A percentile compares a stretch with the other conserved stretches of the same genome.
phyloP scores from a whole-genome alignment of 1,140 invertebrate genomes.

The Drosophila sechellia region DNA sequence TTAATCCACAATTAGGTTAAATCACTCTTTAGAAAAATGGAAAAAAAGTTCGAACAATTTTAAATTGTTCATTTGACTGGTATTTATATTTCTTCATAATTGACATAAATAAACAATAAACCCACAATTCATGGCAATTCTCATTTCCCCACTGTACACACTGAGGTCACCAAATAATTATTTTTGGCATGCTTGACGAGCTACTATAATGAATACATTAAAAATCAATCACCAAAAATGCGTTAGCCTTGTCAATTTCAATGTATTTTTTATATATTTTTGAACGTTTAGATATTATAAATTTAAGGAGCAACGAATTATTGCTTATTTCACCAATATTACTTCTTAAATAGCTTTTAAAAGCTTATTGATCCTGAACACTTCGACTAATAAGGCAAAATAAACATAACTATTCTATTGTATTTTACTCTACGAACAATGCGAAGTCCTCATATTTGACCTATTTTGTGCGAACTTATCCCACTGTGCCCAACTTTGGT shows the following conservation, averaged over 20 bases:
- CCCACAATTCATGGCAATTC: slow-evolving; percentile 14
- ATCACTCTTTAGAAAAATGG: no score
- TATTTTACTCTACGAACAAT: no score
- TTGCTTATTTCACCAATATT: no score
- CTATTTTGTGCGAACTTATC: not conserved
- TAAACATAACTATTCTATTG: no score
- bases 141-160: slow-evolving; percentile 12
- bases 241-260: slow-evolving; percentile 8
- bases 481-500: not conserved
- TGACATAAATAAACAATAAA: not conserved
- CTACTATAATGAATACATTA: slow-evolving; percentile 5
- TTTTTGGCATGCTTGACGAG: slow-evolving; percentile 34
- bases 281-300: not conserved
- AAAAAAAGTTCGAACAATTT: not conserved
- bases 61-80: not conserved
- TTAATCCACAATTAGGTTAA: no score
- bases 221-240: slow-evolving; percentile 25
- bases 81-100: slow-evolving; percentile 1
- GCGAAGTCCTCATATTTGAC: no score
- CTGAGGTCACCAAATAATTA: slow-evolving; percentile 18
- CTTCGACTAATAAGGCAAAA: no score
- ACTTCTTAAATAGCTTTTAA: no score
- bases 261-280: not conserved
- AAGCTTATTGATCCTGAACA: no score
- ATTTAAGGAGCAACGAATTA: no score